Evolutionary conservation across 2,113 vertebrate genomes (phyloP), one percentile per base, ranked within the genome.

Genomic region (Gymnorhina tibicen): DNA sequence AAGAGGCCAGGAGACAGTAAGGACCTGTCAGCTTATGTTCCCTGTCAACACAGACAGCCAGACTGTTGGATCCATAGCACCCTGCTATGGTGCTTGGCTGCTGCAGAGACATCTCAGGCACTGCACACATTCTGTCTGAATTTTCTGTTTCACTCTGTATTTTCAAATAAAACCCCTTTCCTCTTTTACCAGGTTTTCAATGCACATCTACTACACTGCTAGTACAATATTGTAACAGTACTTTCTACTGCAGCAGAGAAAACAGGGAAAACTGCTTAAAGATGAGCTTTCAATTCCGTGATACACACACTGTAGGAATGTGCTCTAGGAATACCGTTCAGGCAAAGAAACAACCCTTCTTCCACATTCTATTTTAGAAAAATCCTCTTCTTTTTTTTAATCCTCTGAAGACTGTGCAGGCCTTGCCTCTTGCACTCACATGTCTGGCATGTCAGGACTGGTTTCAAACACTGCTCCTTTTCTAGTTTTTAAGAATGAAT

Each of bases 201-300:
- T 2, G 6, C 19, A 7, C 27, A 73, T 44, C 16, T 69, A 13
- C 72, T 32, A n/a, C 13, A 12, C 0, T 33, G 35, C 1, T 23
- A 20, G 44, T 27, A 75, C 17, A 72, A 39, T 0, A 0, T 4
- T 50, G 3, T 18, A 56, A 79, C 16, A 39, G 30, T 15, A 58
- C 19, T 52, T 60, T 9, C 27, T n/a, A 58, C 26, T 16, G 24
- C 27, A 67, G 30, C 22, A 46, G 15, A 85, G 56, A 58, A 70
- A 63, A 83, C 0, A 56, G 7, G 13, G 12, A 37, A 50, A 30
- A 42, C 16, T 46, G 19, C 37, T 67, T 41, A 50, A 49, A 80
- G 63, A 33, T 16, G 39, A 68, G 50, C 37, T 80, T 62, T 73
- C 44, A 44, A 12, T 44, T 87, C 44, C 3, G 1, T 3, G 11